Percentiles rank a stretch among this genome's conserved stretches.
Conservation (phyloP, 2,113 vertebrate genomes). For the Columba janthina region DNA sequence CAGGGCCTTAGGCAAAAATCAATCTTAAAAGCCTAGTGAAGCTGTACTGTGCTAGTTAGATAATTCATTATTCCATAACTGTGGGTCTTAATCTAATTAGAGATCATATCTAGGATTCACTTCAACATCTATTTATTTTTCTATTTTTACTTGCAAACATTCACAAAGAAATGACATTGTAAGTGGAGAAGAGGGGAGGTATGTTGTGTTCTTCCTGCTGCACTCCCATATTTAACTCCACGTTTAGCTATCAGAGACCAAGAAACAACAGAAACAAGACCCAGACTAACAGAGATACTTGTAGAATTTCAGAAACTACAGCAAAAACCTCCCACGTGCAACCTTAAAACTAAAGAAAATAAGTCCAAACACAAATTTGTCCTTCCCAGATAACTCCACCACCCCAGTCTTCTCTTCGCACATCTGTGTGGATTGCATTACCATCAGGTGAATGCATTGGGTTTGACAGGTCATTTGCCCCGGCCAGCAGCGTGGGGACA, state of each 20-base stretch:
- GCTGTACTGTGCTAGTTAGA: not conserved
- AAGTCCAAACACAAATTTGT: not conserved
- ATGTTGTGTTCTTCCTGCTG: not conserved
- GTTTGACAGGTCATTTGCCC: not conserved
- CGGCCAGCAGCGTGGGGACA: not conserved
- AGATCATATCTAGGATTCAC: not conserved
- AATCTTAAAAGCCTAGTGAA: constrained; percentile 5
- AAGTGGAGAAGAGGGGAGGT: not conserved
- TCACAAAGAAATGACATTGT: not conserved
- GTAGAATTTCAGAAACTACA: not conserved
- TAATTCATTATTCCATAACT: constrained; percentile 60
- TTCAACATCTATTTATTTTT: constrained; percentile 24
- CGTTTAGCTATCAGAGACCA: not conserved
- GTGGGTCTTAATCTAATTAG: constrained; percentile 50
- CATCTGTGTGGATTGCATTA: not conserved
- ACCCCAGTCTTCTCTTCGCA: not conserved
- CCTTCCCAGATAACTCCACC: not conserved
- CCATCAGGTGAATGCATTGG: not conserved
- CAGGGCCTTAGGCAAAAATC: constrained; percentile 34
- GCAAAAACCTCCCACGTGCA: not conserved
- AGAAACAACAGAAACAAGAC: not conserved
- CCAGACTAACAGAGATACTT: not conserved
- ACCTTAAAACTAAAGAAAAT: not conserved
- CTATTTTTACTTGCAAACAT: constrained; percentile 29
- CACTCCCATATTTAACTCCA: not conserved